phyloP scores from a whole-genome alignment of 2,113 vertebrate genomes.

The Actenoides hombroni region DNA sequence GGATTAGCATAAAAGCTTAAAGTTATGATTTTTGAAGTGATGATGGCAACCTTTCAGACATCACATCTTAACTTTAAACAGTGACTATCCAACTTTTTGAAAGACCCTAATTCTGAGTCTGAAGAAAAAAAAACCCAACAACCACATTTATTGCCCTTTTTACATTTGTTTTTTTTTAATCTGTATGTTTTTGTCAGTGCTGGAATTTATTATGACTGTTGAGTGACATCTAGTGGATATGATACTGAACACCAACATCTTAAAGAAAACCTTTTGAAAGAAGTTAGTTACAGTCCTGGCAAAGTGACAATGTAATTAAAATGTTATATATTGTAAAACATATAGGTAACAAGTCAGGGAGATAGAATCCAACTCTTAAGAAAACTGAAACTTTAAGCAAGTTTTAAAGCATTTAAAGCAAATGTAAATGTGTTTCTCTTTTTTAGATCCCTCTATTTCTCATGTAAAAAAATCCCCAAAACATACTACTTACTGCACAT shows the following conservation, averaged over 20 bases:
- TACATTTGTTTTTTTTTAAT: neutral
- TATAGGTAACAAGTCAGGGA: neutral
- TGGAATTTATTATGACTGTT: slow-evolving; percentile 14
- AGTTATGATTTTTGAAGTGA: neutral
- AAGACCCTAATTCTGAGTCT: neutral
- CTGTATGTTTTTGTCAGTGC: neutral
- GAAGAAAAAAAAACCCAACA: neutral
- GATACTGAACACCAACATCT: neutral
- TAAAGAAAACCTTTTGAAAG: neutral
- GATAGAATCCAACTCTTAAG: neutral
- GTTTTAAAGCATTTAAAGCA: neutral
- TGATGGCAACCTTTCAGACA: neutral
- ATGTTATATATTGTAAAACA: neutral
- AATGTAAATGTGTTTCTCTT: neutral
- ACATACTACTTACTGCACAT: neutral
- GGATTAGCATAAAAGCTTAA: neutral
- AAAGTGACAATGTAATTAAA: neutral
- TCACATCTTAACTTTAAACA: neutral
- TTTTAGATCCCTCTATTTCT: neutral
- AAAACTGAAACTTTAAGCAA: neutral
- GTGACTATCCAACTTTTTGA: neutral
- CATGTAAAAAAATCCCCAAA: neutral
- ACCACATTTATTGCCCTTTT: neutral
- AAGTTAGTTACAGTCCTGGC: neutral
- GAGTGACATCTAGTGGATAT: slow-evolving; percentile 76